Evolutionary conservation across 2,113 vertebrate genomes (phyloP).

Genomic region (Eclectus roratus): DNA sequence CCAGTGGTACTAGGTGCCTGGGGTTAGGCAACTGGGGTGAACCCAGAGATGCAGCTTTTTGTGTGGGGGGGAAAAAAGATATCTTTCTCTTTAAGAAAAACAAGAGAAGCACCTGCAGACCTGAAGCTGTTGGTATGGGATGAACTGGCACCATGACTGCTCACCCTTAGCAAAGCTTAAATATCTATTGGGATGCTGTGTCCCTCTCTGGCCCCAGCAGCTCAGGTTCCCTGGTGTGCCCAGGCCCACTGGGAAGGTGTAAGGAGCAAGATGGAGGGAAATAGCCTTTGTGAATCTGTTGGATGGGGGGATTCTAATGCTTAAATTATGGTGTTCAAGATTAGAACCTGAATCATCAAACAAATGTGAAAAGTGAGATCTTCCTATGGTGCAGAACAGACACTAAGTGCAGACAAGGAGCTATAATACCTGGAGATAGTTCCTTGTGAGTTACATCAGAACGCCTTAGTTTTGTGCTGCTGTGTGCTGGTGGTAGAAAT

Average conservation of each 20-base stretch:
- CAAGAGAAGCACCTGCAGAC: not conserved
- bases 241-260: not conserved
- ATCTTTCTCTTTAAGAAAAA: not conserved
- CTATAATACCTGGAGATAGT: not conserved
- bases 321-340: not conserved
- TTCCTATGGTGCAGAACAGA: not conserved
- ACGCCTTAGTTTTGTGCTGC: not conserved
- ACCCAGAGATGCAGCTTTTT: not conserved
- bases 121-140: not conserved
- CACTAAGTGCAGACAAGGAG: not conserved
- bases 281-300: not conserved
- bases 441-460: not conserved
- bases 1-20: not conserved
- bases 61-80: not conserved
- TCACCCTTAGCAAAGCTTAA: not conserved
- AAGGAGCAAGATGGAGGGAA: not conserved
- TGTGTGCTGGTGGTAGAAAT: not conserved
- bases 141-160: not conserved
- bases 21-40: not conserved
- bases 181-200: not conserved
- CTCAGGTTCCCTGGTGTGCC: fast-evolving
- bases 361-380: not conserved
- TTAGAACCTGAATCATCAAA: not conserved
- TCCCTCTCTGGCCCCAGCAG: not conserved
- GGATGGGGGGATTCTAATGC: not conserved